These are phyloP conservation scores for Ceratotherium simum DNA, from an alignment of 2,113 vertebrate species.

Conservation along the genomic window DNA sequence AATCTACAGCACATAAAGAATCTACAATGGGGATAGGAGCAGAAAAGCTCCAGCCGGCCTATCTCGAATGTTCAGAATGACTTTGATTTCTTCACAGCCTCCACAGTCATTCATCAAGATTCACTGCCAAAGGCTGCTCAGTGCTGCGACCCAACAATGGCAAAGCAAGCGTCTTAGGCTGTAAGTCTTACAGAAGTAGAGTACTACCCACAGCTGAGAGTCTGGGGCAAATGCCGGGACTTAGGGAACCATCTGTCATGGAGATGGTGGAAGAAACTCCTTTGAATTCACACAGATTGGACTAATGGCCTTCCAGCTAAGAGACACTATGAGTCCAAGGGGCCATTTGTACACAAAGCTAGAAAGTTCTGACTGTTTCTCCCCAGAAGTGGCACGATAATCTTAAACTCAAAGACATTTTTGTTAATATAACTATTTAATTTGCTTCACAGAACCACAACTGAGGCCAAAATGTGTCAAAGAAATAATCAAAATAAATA, in stretches of 20 bases:
- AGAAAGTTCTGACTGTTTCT: background rate
- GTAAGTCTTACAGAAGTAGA: background rate
- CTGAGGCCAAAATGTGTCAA: background rate
- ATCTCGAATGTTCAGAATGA: slow-evolving; percentile 13
- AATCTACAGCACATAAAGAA: background rate
- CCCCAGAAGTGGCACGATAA: background rate
- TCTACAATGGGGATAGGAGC: background rate
- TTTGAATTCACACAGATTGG: background rate
- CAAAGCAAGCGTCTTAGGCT: background rate
- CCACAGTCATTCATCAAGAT: slow-evolving; percentile 23
- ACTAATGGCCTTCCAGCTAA: background rate
- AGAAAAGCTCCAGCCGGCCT: background rate
- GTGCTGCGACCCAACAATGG: background rate
- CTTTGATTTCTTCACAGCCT: slow-evolving; percentile 15
- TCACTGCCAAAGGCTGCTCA: background rate
- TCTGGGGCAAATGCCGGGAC: background rate
- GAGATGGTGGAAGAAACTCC: background rate
- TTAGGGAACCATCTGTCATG: background rate
- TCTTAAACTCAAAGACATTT: slow-evolving; percentile 50
- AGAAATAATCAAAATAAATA: slow-evolving; percentile 54
- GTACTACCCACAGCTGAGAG: background rate
- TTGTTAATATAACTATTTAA: background rate
- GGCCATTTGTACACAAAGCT: background rate
- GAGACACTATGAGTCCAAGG: background rate
- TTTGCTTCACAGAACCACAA: background rate